Conservation (phyloP, 2,888 invertebrate species). For the Sycophila texana region DNA sequence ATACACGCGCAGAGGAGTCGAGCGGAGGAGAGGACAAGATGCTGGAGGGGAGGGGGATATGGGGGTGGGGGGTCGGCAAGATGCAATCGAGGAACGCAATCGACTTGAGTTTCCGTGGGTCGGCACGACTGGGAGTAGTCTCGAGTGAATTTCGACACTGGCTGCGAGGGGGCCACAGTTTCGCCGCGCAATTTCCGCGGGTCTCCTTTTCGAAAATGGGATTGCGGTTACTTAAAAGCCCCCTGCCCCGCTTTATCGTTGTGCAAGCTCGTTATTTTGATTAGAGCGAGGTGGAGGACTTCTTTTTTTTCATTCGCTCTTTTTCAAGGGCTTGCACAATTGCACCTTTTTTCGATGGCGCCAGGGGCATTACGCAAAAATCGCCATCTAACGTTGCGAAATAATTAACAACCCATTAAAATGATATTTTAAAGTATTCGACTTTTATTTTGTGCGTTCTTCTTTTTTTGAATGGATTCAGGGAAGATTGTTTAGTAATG, state of each 20-base stretch:
- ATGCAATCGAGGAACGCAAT: constrained; percentile 53
- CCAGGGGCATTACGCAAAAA: too few relatives aligned
- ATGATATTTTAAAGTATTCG: too few relatives aligned
- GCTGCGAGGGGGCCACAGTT: constrained; percentile 11
- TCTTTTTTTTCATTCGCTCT: background rate
- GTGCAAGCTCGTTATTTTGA: constrained; percentile 52
- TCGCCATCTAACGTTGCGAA: too few relatives aligned
- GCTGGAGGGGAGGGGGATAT: background rate
- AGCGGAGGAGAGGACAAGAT: constrained; percentile 1
- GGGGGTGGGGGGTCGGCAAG: background rate
- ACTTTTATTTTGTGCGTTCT: too few relatives aligned
- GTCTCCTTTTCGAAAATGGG: constrained; percentile 54
- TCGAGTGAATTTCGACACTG: constrained; percentile 47
- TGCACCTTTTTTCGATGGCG: too few relatives aligned
- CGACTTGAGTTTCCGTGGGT: constrained; percentile 42
- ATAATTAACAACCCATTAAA: too few relatives aligned
- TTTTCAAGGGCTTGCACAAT: too few relatives aligned
- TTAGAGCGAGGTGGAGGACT: constrained; percentile 18
- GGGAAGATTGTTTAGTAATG: too few relatives aligned
- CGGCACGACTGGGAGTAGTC: constrained; percentile 25
- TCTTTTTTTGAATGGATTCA: too few relatives aligned
- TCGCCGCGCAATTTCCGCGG: constrained; percentile 44
- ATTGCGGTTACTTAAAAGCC: constrained; percentile 54
- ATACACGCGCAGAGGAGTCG: constrained; percentile 17
- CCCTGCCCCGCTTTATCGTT: background rate